Evolutionary conservation across 53 echinoderm and acorn worm genomes (phyloP).

Genomic region (Temnopleurus reevesii): DNA sequence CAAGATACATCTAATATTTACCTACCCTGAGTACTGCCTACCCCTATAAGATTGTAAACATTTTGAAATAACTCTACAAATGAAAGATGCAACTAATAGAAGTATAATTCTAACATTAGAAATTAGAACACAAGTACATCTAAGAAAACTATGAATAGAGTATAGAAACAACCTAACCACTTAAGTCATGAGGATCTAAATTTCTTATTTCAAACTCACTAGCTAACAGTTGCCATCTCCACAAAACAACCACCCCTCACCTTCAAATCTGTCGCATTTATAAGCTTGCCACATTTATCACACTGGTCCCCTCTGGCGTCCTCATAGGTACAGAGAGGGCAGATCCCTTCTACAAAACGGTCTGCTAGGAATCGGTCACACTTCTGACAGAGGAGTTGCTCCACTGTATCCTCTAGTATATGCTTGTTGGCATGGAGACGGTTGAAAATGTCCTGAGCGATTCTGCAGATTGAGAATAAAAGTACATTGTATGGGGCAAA

Average conservation of each 20-base stretch:
- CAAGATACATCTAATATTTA: no score
- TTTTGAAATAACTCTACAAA: no score
- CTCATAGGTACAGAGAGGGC: slow-evolving; percentile 91
- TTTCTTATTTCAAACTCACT: no score
- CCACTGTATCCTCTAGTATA: slow-evolving; percentile 81
- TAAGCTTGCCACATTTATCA: slow-evolving; percentile 97
- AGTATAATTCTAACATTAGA: no score
- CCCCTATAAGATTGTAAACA: no score
- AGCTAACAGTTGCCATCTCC: no score
- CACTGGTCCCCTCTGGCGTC: slow-evolving; percentile 98
- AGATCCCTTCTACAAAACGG: slow-evolving; percentile 95
- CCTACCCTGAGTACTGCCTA: no score
- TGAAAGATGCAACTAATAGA: no score
- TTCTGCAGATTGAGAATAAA: slow-evolving; percentile 56
- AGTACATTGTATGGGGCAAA: background rate
- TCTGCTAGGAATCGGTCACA: slow-evolving; percentile 93
- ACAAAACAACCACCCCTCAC: slow-evolving; percentile 36
- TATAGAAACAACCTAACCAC: no score
- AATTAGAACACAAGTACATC: no score
- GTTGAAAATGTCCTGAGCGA: slow-evolving; percentile 97
- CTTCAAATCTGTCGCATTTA: slow-evolving; percentile 94
- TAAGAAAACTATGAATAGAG: no score
- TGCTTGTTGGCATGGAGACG: slow-evolving; percentile 71
- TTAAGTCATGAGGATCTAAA: no score
- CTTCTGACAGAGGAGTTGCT: slow-evolving; percentile 86